Percentiles rank a stretch among this genome's conserved stretches.
Conservation (phyloP, 2,888 invertebrate species). For the Tetanocera ferruginea region DNA sequence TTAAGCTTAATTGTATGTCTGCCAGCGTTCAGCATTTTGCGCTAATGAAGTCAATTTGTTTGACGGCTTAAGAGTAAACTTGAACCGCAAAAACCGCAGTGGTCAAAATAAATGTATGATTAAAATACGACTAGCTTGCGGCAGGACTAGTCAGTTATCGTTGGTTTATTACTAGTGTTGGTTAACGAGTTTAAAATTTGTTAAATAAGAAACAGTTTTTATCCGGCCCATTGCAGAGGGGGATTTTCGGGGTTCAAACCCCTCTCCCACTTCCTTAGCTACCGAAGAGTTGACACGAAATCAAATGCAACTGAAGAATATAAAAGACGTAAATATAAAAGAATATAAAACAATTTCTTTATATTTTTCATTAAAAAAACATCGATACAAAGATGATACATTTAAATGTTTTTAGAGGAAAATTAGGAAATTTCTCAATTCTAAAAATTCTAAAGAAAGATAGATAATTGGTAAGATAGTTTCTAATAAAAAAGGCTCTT, state of each 20-base stretch:
- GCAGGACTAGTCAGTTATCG: neutral
- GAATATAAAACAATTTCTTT: neutral
- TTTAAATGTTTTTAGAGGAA: neutral
- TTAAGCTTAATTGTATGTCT: constrained; percentile 2
- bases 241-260: too few relatives aligned
- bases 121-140: neutral
- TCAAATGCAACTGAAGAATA: too few relatives aligned
- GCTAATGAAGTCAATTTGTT: constrained; percentile 59
- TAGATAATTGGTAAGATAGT: too few relatives aligned
- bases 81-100: neutral
- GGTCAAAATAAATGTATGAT: neutral
- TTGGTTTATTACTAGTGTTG: neutral
- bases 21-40: neutral
- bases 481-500: too few relatives aligned
- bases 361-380: neutral
- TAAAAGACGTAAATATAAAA: neutral
- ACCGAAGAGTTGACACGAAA: too few relatives aligned
- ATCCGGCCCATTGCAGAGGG: too few relatives aligned
- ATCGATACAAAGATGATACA: neutral
- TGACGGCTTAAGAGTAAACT: constrained; percentile 46
- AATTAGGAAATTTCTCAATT: too few relatives aligned
- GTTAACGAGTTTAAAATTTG: too few relatives aligned
- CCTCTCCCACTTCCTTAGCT: too few relatives aligned
- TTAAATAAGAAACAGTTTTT: too few relatives aligned
- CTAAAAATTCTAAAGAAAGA: too few relatives aligned